Evolutionary conservation across 2,113 vertebrate genomes (phyloP), one percentile per base, ranked within the genome.

Genomic region (Planiliza haematocheilus): DNA sequence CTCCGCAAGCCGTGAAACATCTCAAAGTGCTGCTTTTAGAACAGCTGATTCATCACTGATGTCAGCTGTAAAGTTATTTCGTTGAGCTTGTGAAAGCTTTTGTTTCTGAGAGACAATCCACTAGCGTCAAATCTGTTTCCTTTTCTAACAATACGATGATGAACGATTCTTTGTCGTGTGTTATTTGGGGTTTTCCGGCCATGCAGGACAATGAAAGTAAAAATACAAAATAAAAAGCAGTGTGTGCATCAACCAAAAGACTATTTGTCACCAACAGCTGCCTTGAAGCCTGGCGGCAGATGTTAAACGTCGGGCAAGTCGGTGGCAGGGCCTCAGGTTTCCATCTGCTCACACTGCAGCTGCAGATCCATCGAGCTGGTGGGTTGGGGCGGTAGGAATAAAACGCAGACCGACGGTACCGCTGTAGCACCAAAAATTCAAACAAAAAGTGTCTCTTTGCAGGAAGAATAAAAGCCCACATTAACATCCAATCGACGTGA

Each of bases 261-360:
- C 13, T 34, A 34, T 38, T 59, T 20, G 10, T 48, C 4, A 13
- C 53, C 39, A 21, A 24, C 51, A 42, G 45, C 45, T 45, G 38
- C 59, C 60, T 51, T 39, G 7, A 24, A 52, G 60, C 39, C 0
- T 0, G 12, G 12, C 36, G 55, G 61, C 76, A 79, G 76, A 67
- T 67, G 53, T 36, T 42, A 36, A 72, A 72, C 55, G 69, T 50
- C 69, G 34, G 36, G 8, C 52, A 7, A 39, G 45, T 24, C 58
- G 0, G 48, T 43, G 11, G 42, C 42, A 39, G 13, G 17, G 39
- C 55, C 61, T 79, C 34, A 16, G 45, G 42, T 73, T 43, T 56
- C 24, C 4, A 13, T 45, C 70, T 62, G 62, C 49, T 79, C 56
- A 41, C 0, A 0, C 56, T 42, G 3, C 56, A 68, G 62, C 77